These are phyloP conservation scores for Xiphophorus birchmanni DNA, from an alignment of 2,797 vertebrate species.

Conservation along the genomic window DNA sequence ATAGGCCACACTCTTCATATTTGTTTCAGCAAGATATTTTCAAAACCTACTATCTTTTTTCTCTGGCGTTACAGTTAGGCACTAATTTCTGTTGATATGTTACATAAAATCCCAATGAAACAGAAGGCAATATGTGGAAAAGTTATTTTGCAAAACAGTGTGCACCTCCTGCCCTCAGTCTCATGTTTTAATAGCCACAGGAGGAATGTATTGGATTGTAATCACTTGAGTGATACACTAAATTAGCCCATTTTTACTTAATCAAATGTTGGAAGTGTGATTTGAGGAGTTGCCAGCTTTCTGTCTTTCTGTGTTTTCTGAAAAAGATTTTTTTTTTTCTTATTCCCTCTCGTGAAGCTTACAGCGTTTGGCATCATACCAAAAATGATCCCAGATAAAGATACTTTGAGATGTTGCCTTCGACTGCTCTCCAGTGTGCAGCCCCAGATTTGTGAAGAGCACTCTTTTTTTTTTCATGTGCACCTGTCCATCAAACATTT, in stretches of 20 bases:
- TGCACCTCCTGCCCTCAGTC: conserved; percentile 32
- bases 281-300: conserved; percentile 72
- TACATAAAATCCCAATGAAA: background rate
- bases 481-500: conserved; percentile 65
- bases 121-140: background rate
- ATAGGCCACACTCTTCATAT: background rate
- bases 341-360: conserved; percentile 69
- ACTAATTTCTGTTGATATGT: background rate
- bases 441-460: conserved; percentile 72
- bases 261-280: conserved; percentile 65
- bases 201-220: conserved; percentile 67
- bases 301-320: conserved; percentile 61
- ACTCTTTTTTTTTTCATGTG: conserved; percentile 61
- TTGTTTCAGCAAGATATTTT: background rate
- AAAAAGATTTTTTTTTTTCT: conserved; percentile 60
- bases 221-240: conserved; percentile 56
- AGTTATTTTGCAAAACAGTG: background rate
- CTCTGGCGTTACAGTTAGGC: background rate
- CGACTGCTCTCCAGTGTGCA: conserved; percentile 70
- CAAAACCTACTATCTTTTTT: background rate
- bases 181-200: conserved; percentile 57
- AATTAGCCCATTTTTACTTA: conserved; percentile 73
- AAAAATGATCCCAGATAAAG: conserved; percentile 73
- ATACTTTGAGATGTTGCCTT: conserved; percentile 73
- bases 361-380: conserved; percentile 66